A percentile compares a stretch with the other conserved stretches of the same genome.
These are phyloP conservation scores for Carcharodon carcharias DNA, from an alignment of 2,797 vertebrate genomes.

Conservation along the genomic window DNA sequence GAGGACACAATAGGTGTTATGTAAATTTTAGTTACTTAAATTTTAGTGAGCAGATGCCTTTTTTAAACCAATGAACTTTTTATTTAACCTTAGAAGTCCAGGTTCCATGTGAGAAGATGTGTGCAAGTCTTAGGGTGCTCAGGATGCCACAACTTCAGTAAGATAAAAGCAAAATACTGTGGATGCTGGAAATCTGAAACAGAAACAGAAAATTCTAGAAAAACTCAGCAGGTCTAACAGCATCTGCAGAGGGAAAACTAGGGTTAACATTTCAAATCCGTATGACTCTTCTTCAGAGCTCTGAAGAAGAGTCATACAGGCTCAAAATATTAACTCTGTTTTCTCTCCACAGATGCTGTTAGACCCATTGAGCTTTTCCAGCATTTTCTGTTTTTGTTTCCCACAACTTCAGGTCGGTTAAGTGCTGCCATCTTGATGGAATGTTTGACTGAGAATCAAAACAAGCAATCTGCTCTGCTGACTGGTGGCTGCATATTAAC, in stretches of 20 bases:
- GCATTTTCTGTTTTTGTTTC: too few relatives aligned
- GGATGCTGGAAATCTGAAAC: too few relatives aligned
- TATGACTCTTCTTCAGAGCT: too few relatives aligned
- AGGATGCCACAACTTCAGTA: not conserved
- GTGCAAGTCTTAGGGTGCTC: not conserved
- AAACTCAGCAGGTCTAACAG: too few relatives aligned
- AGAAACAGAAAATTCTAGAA: too few relatives aligned
- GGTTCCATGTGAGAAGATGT: not conserved
- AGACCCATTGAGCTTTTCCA: too few relatives aligned
- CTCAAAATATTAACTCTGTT: too few relatives aligned
- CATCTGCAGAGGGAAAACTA: too few relatives aligned
- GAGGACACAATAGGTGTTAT: not conserved
- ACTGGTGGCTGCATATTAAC: conserved; percentile 37
- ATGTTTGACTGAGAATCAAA: conserved; percentile 28
- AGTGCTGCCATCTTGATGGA: not conserved
- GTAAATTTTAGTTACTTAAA: not conserved
- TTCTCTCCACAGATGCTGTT: too few relatives aligned
- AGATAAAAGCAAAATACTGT: too few relatives aligned
- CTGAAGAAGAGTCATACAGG: too few relatives aligned
- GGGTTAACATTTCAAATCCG: too few relatives aligned
- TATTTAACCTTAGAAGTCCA: not conserved
- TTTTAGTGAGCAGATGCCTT: not conserved
- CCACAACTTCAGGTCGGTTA: not conserved
- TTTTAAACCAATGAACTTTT: not conserved
- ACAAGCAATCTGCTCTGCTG: conserved; percentile 38